These are phyloP conservation scores for Ophiodon elongatus DNA, from an alignment of 2,113 vertebrate genomes.

Conservation along the genomic window DNA sequence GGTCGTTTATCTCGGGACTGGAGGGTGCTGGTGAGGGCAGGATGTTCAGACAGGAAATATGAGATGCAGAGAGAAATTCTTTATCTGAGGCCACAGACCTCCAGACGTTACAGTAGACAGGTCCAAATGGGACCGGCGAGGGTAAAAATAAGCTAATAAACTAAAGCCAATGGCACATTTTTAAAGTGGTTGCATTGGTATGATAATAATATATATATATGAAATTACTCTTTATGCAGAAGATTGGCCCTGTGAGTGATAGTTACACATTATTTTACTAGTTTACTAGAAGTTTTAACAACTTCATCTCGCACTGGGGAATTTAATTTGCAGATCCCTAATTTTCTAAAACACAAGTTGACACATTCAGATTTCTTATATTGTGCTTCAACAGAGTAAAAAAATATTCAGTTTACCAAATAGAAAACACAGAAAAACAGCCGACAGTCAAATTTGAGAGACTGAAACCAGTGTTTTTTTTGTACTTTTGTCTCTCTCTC, in stretches of 20 bases:
- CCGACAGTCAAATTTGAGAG: background rate
- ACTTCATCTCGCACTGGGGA: background rate
- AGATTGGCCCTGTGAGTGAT: background rate
- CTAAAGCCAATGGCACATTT: background rate
- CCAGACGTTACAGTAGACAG: slow-evolving; percentile 16
- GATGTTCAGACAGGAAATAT: slow-evolving; percentile 55
- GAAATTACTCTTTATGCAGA: background rate
- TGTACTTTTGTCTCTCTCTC: too few species aligned
- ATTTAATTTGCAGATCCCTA: background rate
- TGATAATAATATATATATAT: background rate
- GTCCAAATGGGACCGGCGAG: background rate
- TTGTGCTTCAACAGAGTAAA: too few species aligned
- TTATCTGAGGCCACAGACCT: slow-evolving; percentile 46
- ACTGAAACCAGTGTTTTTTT: background rate
- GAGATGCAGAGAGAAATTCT: slow-evolving; percentile 43
- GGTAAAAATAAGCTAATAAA: background rate
- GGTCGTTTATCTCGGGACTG: slow-evolving; percentile 53
- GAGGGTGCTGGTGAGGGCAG: slow-evolving; percentile 22
- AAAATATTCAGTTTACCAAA: background rate
- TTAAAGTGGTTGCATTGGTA: background rate
- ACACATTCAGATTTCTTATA: background rate
- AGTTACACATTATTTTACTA: background rate
- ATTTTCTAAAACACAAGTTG: background rate
- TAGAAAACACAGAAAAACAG: background rate
- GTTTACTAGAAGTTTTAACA: background rate